Evolutionary conservation across 2,113 vertebrate species (phyloP).

Genomic region (Hymenochirus boettgeri): DNA sequence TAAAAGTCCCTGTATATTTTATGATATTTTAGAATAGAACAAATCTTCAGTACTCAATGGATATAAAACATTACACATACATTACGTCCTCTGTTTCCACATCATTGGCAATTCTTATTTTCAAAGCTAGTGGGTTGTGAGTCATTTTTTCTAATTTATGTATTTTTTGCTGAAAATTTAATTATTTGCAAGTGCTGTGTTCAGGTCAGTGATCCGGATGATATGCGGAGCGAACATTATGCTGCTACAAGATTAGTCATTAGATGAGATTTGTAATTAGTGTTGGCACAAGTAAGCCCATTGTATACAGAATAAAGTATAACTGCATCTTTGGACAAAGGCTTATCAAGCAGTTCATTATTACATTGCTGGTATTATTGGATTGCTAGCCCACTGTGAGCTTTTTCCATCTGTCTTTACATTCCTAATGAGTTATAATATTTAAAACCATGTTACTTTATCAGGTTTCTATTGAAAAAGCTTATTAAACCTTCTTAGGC

Average conservation of each 20-base stretch:
- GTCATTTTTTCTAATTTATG: neutral
- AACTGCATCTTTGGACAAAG: slow-evolving; percentile 15
- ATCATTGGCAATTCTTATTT: too few species aligned
- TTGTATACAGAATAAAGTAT: slow-evolving; percentile 24
- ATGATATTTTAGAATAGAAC: too few species aligned
- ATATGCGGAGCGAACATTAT: slow-evolving; percentile 32
- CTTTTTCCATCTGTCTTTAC: slow-evolving; percentile 3
- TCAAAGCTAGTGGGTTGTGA: too few species aligned
- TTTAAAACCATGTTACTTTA: neutral
- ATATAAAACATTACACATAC: too few species aligned
- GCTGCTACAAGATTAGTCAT: slow-evolving; percentile 30
- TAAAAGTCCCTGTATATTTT: too few species aligned
- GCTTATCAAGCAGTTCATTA: slow-evolving; percentile 26
- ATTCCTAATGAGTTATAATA: neutral
- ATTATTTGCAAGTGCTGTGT: neutral
- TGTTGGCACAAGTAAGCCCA: slow-evolving; percentile 17
- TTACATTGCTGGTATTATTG: slow-evolving; percentile 19
- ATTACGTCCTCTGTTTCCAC: too few species aligned
- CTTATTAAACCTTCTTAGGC: neutral
- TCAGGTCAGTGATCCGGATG: slow-evolving; percentile 27
- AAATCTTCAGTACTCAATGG: too few species aligned
- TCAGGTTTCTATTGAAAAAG: neutral
- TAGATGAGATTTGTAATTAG: slow-evolving; percentile 29
- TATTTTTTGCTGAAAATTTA: neutral
- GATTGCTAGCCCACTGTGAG: neutral